These are phyloP conservation scores for Alectura lathami DNA, from an alignment of 2,113 vertebrate genomes.

Conservation along the genomic window DNA sequence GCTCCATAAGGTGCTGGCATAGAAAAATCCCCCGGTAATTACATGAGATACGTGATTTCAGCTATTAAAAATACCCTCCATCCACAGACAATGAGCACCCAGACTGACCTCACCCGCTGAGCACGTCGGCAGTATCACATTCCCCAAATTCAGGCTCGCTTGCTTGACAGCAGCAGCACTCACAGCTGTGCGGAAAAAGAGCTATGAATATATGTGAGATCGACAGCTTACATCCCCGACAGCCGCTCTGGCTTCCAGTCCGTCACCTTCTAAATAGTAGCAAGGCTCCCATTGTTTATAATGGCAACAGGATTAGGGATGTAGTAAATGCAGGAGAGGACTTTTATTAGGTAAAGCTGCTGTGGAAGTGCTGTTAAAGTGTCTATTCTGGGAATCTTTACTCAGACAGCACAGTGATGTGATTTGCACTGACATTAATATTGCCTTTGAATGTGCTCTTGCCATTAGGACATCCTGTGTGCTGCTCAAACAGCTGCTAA, in stretches of 20 bases:
- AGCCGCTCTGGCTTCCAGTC: neutral
- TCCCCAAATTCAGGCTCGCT: neutral
- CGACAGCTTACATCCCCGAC: neutral
- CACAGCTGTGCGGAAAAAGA: constrained; percentile 38
- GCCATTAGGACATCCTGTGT: neutral
- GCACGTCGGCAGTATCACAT: accelerated
- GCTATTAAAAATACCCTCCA: constrained; percentile 3
- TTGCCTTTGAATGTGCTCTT: neutral
- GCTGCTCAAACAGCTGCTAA: neutral
- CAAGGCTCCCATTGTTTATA: neutral
- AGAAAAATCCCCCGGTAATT: neutral
- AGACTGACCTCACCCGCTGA: neutral
- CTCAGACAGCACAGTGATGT: neutral
- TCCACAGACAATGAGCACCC: neutral
- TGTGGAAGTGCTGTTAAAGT: neutral
- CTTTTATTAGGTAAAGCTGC: neutral
- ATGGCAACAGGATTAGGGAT: neutral
- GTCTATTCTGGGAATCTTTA: neutral
- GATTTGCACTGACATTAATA: neutral
- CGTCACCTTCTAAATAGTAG: neutral
- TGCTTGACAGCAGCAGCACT: neutral
- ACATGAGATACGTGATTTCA: neutral
- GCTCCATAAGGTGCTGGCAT: neutral
- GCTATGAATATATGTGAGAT: neutral
- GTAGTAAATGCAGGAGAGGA: neutral